These are phyloP conservation scores for Nanorana parkeri DNA, from an alignment of 2,113 vertebrate species.

Conservation along the genomic window DNA sequence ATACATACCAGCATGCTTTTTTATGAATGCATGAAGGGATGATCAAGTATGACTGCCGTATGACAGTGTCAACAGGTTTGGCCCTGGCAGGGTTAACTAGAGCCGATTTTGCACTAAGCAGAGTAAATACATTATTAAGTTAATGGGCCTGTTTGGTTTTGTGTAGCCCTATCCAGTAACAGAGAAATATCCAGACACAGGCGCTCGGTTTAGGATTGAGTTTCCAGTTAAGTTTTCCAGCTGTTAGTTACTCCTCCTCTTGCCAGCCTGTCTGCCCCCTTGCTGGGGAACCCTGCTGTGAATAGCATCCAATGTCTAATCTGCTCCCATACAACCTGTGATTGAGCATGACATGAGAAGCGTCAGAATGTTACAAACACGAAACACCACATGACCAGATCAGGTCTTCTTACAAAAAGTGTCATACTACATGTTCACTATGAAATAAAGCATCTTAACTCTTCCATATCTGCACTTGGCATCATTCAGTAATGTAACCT, in stretches of 20 bases:
- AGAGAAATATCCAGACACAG: slow-evolving; percentile 52
- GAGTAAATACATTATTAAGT: slow-evolving; percentile 58
- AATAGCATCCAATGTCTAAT: slow-evolving; percentile 46
- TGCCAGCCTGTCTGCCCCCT: slow-evolving; percentile 40
- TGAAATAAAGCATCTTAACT: slow-evolving; percentile 23
- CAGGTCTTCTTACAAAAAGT: slow-evolving; percentile 26
- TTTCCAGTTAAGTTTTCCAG: slow-evolving; percentile 57
- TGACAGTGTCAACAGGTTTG: neutral
- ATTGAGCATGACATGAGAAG: slow-evolving; percentile 20
- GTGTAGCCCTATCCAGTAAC: slow-evolving; percentile 47
- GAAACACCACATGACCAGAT: slow-evolving; percentile 34
- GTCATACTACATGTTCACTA: slow-evolving; percentile 21
- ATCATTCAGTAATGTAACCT: neutral
- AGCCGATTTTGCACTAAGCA: slow-evolving; percentile 10
- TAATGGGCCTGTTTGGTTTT: slow-evolving; percentile 49
- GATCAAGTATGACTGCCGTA: neutral
- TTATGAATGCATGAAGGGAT: too few relatives aligned
- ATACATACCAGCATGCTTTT: too few relatives aligned
- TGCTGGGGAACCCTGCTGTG: slow-evolving; percentile 48
- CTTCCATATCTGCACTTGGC: neutral
- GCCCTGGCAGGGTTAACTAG: slow-evolving; percentile 41
- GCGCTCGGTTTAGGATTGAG: slow-evolving; percentile 46
- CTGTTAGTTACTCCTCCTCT: slow-evolving; percentile 45
- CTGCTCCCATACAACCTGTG: slow-evolving; percentile 36
- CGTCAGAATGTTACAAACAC: slow-evolving; percentile 23